phyloP scores from a whole-genome alignment of 2,113 vertebrate species.

The Mormyrus iriodes region DNA sequence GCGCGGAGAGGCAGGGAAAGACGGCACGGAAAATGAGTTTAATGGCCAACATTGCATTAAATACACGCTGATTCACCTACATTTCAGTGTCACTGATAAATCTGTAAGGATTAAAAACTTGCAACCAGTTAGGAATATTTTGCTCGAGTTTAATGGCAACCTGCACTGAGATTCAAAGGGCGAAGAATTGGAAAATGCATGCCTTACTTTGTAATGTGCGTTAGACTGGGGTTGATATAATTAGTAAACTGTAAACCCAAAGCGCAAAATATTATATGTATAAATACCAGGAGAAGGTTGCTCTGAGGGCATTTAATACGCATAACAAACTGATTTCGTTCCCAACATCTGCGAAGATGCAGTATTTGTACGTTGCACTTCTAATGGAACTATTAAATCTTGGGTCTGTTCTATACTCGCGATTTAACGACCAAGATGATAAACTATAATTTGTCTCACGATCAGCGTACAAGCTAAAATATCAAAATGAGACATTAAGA shows the following conservation, averaged over 20 bases:
- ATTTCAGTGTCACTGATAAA: background rate
- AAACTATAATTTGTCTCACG: background rate
- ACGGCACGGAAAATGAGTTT: background rate
- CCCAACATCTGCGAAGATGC: background rate
- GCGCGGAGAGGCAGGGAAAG: background rate
- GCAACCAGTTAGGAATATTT: background rate
- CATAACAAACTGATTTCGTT: background rate
- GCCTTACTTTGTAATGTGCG: background rate
- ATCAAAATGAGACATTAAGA: background rate
- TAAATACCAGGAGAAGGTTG: background rate
- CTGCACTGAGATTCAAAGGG: background rate
- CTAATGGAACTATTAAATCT: background rate
- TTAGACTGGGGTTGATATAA: background rate
- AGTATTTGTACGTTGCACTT: background rate
- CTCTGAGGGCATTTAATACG: background rate
- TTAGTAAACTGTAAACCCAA: background rate
- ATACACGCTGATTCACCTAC: background rate
- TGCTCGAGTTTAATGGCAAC: background rate
- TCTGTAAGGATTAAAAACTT: background rate
- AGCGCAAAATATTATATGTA: background rate
- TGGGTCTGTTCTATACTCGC: background rate
- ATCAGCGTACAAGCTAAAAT: background rate
- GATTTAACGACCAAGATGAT: background rate
- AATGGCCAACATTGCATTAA: background rate
- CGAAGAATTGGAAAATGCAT: background rate